Conservation (phyloP, 2,113 vertebrate species). For the Canis aureus region DNA sequence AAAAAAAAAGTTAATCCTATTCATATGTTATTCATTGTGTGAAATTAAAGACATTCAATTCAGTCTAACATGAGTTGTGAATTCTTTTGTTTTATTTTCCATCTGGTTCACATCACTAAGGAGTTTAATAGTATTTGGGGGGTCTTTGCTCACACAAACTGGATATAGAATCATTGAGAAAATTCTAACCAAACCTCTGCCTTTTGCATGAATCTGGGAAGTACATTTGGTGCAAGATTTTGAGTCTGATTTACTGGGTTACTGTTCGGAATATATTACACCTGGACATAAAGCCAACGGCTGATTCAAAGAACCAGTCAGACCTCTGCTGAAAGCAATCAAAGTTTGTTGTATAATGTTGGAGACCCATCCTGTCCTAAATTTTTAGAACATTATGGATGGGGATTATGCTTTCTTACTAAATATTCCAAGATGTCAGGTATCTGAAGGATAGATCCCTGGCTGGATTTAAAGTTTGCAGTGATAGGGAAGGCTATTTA, state of each 20-base stretch:
- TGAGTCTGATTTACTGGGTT: slow-evolving; percentile 50
- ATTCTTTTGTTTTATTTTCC: slow-evolving; percentile 92
- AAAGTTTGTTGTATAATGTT: neutral
- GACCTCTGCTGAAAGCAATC: neutral
- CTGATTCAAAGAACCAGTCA: neutral
- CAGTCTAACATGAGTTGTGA: slow-evolving; percentile 91
- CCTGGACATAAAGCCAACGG: neutral
- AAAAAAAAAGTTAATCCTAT: slow-evolving; percentile 98
- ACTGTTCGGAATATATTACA: slow-evolving; percentile 1
- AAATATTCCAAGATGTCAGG: neutral
- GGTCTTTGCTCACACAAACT: slow-evolving; percentile 85
- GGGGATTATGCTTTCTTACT: neutral
- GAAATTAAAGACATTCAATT: slow-evolving; percentile 97
- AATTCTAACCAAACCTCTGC: slow-evolving; percentile 79
- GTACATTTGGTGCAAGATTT: slow-evolving; percentile 28
- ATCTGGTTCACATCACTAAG: slow-evolving; percentile 90
- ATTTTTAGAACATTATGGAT: neutral
- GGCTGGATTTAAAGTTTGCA: neutral
- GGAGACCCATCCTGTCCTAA: neutral
- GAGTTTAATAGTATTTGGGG: slow-evolving; percentile 87
- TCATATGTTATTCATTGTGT: slow-evolving; percentile 99
- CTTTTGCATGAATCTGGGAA: slow-evolving; percentile 59
- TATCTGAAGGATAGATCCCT: neutral
- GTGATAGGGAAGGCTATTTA: neutral
- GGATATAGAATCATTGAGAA: slow-evolving; percentile 87